Evolutionary conservation across 2,888 invertebrate species (phyloP).

Genomic region (Eristalinus aeneus): DNA sequence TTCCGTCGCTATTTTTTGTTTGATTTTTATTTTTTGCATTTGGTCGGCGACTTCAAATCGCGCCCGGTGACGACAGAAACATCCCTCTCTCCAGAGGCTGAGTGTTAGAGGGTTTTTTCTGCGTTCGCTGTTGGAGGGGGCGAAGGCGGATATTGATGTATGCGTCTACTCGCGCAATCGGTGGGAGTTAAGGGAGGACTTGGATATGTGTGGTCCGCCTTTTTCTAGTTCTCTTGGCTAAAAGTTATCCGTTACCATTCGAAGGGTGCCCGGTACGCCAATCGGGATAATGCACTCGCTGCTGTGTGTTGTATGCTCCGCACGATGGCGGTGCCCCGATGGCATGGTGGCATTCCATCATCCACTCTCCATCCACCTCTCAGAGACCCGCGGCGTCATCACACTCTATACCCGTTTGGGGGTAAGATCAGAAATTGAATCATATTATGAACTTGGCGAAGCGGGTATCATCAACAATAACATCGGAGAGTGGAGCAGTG

Average conservation of each 20-base stretch:
- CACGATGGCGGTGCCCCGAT: constrained; percentile 3
- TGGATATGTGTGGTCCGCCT: constrained; percentile 59
- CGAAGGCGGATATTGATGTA: constrained; percentile 25
- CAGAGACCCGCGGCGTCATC: neutral
- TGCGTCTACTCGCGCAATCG: neutral
- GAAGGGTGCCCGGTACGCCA: constrained; percentile 43
- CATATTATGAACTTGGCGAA: constrained; percentile 69
- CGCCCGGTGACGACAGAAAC: constrained; percentile 23
- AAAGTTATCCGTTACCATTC: constrained; percentile 67
- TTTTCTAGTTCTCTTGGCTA: constrained; percentile 62
- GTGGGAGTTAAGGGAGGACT: neutral
- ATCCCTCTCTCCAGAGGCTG: neutral
- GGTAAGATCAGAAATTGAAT: constrained; percentile 67
- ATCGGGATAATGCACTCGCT: constrained; percentile 64
- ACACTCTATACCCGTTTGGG: neutral
- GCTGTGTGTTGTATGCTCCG: constrained; percentile 40
- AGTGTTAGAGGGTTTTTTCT: neutral
- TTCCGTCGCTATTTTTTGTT: neutral
- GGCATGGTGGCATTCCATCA: constrained; percentile 51
- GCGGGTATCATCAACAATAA: constrained; percentile 67
- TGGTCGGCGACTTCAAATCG: constrained; percentile 63
- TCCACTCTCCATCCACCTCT: constrained; percentile 7
- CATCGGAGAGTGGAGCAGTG: neutral
- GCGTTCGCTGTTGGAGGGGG: neutral
- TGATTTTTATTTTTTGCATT: neutral